Conservation (phyloP, 2,113 vertebrate genomes). For the Mellivora capensis region DNA sequence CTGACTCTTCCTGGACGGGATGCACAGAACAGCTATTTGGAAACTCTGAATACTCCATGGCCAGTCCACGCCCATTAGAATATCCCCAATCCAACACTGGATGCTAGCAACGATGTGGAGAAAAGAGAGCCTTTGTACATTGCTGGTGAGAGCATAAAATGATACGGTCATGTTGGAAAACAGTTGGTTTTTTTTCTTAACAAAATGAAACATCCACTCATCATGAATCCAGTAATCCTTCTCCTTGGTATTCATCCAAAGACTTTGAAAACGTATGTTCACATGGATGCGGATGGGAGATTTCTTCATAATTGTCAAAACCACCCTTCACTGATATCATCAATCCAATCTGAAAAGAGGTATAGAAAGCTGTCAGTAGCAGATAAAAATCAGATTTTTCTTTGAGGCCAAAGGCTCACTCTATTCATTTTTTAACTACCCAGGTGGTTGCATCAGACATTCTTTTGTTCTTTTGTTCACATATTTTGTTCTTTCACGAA, state of each 20-base stretch:
- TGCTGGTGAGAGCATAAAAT: too few relatives aligned
- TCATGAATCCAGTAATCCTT: neutral
- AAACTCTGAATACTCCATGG: neutral
- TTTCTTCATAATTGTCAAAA: neutral
- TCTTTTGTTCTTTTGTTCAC: too few relatives aligned
- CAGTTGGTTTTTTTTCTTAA: neutral
- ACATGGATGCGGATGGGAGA: neutral
- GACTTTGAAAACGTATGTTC: neutral
- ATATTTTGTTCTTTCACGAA: neutral
- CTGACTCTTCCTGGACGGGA: neutral
- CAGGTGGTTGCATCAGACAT: neutral
- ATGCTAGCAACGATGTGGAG: neutral
- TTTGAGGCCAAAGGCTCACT: neutral
- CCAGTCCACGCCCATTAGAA: fast-evolving
- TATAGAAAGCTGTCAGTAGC: neutral
- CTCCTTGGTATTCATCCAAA: too few relatives aligned
- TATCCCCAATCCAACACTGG: neutral
- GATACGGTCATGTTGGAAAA: neutral
- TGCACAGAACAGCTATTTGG: too few relatives aligned
- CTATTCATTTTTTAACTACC: neutral
- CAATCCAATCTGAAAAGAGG: too few relatives aligned
- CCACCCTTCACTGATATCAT: neutral
- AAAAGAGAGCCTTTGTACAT: too few relatives aligned
- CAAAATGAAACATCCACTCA: neutral
- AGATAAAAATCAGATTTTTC: neutral